Evolutionary conservation across 2,797 vertebrate species (phyloP).

Genomic region (Bovichtus variegatus): DNA sequence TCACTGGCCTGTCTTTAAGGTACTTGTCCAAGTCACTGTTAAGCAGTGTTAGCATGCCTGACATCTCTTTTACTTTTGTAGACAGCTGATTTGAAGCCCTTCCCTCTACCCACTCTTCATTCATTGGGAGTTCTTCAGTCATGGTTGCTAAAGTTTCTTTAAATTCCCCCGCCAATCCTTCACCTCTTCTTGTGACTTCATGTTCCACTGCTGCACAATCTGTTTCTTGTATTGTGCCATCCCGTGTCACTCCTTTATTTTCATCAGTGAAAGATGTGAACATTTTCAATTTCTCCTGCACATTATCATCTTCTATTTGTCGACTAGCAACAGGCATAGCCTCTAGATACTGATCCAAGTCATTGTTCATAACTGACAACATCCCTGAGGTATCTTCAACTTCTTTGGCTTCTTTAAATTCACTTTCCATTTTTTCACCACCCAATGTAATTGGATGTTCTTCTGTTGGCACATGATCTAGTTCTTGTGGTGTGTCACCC

Average conservation of each 20-base stretch:
- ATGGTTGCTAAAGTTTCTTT: constrained; percentile 15
- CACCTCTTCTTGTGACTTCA: neutral
- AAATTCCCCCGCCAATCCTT: neutral
- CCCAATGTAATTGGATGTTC: neutral
- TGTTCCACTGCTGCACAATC: neutral
- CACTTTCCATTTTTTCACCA: constrained; percentile 8
- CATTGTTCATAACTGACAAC: constrained; percentile 15
- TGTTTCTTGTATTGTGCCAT: constrained; percentile 14
- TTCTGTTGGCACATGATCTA: neutral
- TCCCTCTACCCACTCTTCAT: constrained; percentile 33
- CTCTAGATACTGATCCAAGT: constrained; percentile 28
- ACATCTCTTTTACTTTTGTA: constrained; percentile 45
- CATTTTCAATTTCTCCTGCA: constrained; percentile 13
- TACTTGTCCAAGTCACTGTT: constrained; percentile 58
- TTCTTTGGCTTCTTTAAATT: neutral
- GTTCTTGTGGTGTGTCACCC: constrained; percentile 5
- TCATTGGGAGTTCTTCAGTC: constrained; percentile 41
- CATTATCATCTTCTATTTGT: constrained; percentile 1
- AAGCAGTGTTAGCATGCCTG: constrained; percentile 64
- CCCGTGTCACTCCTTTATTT: neutral
- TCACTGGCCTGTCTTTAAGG: constrained; percentile 37
- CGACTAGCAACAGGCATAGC: neutral
- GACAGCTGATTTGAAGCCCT: constrained; percentile 26
- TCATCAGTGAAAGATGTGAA: neutral
- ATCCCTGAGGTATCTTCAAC: constrained; percentile 17